Base-by-base conservation (phyloP, 2,113 vertebrate genomes). In the Cyprinus carpio region DNA sequence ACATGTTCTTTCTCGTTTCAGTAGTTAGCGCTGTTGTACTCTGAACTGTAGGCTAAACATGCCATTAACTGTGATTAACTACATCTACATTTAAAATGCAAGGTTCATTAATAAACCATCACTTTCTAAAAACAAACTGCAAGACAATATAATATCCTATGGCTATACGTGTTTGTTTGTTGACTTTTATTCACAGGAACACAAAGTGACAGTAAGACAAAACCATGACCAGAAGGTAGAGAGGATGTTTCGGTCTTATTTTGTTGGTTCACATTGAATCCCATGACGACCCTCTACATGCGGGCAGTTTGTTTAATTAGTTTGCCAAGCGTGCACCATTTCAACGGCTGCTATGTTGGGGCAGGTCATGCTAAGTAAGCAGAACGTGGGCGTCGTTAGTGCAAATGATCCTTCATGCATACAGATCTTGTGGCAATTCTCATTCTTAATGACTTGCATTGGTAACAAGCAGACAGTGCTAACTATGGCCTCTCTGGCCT, bases 291-390 rank as follows among this genome's bases (percentile, higher is more conserved):
- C 60, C 76, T 75, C n/a, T 62, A 34, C 46, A 81, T 31, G 16
- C 18, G 37, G 78, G 65, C 20, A 64, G 64, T 56, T 79, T 79
- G 76, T 60, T 58, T 62, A 79, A 79, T 60, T 79, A 79, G 31
- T 79, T 82, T 37, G 37, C 83, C 23, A 16, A 82, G 78, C 23
- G 9, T 31, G 37, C 25, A 29, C 29, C 37, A 74, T 51, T 49
- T 49, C 56, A 75, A 23, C 20, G 43, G 72, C 62, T 77, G 65
- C 86, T 84, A 16, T 74, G 76, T 65, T 37, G n/a, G 29, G 49
- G 82, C 62, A 29, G 72, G 75, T 80, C 77, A 25, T 23, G n/a
- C 78, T 75, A 88, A 89, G 69, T 80, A 82, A 78, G 62, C 78
- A 20, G 29, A 71, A 84, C 81, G 49, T 58, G 40, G 71, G 40